Evolutionary conservation across 2,797 vertebrate species (phyloP).

Genomic region (Acomys russatus): DNA sequence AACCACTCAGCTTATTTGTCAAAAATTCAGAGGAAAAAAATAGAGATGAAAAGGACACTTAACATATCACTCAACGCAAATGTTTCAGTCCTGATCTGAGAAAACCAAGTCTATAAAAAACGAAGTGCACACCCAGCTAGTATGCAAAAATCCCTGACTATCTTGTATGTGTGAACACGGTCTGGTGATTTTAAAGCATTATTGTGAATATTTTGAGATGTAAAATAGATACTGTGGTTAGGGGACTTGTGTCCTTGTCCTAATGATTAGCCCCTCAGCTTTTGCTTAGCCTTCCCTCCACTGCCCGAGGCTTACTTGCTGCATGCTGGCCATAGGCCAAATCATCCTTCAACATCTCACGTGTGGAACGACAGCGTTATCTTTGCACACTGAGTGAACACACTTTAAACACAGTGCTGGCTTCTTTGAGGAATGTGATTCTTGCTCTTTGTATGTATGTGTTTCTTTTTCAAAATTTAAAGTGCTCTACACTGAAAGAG

Average conservation of each 20-base stretch:
- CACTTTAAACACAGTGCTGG: background rate
- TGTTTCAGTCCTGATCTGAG: background rate
- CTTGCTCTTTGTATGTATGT: background rate
- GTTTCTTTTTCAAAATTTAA: background rate
- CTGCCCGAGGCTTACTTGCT: background rate
- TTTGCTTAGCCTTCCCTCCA: background rate
- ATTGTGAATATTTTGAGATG: background rate
- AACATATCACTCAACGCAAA: background rate
- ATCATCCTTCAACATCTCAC: background rate
- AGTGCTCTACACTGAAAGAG: background rate
- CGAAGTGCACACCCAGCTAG: background rate
- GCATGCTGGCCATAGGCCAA: background rate
- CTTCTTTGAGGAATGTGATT: background rate
- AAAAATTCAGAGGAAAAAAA: slow-evolving; percentile 8
- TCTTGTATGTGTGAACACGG: background rate
- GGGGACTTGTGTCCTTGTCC: background rate
- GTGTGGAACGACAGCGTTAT: background rate
- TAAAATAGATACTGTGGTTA: background rate
- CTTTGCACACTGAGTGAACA: background rate
- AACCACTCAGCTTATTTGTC: background rate
- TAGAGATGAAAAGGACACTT: background rate
- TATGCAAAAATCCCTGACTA: slow-evolving; percentile 1
- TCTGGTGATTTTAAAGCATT: slow-evolving; percentile 45
- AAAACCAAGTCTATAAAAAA: slow-evolving; percentile 16
- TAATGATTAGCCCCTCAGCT: background rate